Evolutionary conservation across 2,113 vertebrate species (phyloP), one percentile per base, ranked within the genome.

Genomic region (Piaya cayana): DNA sequence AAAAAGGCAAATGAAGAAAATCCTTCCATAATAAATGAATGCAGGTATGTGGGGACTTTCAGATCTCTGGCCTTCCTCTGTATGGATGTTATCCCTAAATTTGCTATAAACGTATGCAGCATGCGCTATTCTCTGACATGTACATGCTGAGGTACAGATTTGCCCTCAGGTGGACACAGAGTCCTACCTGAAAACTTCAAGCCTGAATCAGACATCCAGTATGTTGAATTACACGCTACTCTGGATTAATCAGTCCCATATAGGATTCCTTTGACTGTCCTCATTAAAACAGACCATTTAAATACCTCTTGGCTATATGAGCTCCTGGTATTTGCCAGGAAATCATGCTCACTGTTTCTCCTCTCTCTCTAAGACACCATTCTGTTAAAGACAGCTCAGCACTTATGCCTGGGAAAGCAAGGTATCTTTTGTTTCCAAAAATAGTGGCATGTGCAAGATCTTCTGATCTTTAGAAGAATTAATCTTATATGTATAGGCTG

Each of bases 371-470:
- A 5, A 65, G 42, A 47, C 14, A 27, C 2, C 7, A 9, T 7
- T 75, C 12, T 42, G 47, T 34, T 53, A 55, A 29, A 82, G 21
- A n/a, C 30, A 58, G 47, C 32, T 75, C 42, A 67, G 26, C 1
- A 4, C 12, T 25, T 32, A 26, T 32, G 25, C 32, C 52, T 39
- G 19, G 8, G 15, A 77, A 78, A 17, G 9, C 13, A 52, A 63
- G 9, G 11, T 5, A 23, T 9, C 34, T 22, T 19, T 12, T 20
- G 13, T 30, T 88, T 43, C 26, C 15, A 47, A 53, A 58, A 50
- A 6, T 0, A 0, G 7, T 11, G 9, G 29, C 25, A 60, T 70
- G 36, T 74, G 9, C 22, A 84, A 55, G 9, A 64, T 22, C 16
- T 68, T 79, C 82, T 30, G 7, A 37, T 5, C 12, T 17, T 10